Conservation (phyloP, 2,113 vertebrate species). For the Chaetodon auriga region DNA sequence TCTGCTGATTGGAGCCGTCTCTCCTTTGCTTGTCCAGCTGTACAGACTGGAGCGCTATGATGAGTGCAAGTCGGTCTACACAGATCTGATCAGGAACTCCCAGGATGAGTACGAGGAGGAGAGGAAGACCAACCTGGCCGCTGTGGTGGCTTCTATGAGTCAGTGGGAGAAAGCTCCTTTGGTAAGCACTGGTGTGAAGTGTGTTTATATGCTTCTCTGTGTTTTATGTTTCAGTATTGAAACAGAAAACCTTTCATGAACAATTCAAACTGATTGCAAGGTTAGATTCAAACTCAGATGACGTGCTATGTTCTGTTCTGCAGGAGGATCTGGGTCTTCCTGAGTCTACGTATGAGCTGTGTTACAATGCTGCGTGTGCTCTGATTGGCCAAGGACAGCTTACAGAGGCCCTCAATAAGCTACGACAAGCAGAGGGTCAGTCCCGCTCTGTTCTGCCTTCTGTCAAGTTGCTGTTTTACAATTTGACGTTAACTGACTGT, state of each 20-base stretch:
- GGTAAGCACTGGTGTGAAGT: conserved; percentile 78
- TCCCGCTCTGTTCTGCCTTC: neutral
- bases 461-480: neutral
- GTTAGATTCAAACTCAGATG: neutral
- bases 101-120: conserved; percentile 99
- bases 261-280: no score
- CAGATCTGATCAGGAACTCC: conserved; percentile 97
- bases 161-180: conserved; percentile 91
- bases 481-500: neutral
- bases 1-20: neutral
- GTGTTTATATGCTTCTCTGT: neutral
- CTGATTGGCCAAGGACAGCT: conserved; percentile 93
- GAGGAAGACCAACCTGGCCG: conserved; percentile 96
- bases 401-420: conserved; percentile 90
- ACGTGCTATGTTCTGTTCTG: neutral
- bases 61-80: conserved; percentile 93
- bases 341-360: conserved; percentile 94
- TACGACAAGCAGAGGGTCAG: conserved; percentile 94
- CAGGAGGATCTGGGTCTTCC: conserved; percentile 95
- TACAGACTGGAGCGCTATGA: conserved; percentile 95
- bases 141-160: conserved; percentile 94
- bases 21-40: conserved; percentile 80
- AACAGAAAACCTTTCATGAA: no score
- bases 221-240: no score
- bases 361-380: conserved; percentile 94